Conservation (phyloP, 2,888 invertebrate genomes). For the Neoascia interrupta region DNA sequence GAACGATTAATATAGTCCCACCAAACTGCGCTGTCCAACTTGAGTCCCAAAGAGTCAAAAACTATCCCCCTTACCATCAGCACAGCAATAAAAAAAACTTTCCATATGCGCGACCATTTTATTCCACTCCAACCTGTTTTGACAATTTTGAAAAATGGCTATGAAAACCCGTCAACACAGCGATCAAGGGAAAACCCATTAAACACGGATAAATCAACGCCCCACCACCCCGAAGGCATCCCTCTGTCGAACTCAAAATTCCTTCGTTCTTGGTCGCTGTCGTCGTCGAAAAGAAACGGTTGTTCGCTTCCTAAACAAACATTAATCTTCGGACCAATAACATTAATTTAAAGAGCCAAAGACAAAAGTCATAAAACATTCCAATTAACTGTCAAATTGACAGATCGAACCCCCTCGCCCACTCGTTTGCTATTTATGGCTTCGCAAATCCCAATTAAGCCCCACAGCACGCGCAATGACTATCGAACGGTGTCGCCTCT, state of each 20-base stretch:
- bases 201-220: constrained; percentile 23
- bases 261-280: too few relatives aligned
- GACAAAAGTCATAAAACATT: constrained; percentile 63
- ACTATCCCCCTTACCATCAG: too few relatives aligned
- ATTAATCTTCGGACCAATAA: constrained; percentile 60
- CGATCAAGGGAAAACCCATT: constrained; percentile 18
- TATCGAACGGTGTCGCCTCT: constrained; percentile 21
- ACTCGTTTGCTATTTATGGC: constrained; percentile 35
- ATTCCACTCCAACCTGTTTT: neutral
- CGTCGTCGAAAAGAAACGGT: neutral
- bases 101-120: too few relatives aligned
- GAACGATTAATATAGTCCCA: too few relatives aligned
- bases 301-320: constrained; percentile 3
- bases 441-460: constrained; percentile 50
- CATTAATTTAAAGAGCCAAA: constrained; percentile 61
- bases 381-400: constrained; percentile 68
- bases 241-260: neutral
- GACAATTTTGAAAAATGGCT: neutral
- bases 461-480: constrained; percentile 34
- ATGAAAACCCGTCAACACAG: constrained; percentile 8
- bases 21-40: too few relatives aligned
- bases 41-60: too few relatives aligned
- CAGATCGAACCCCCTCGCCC: constrained; percentile 52
- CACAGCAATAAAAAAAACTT: too few relatives aligned
- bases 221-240: neutral